phyloP scores from a whole-genome alignment of 2,797 vertebrate genomes.

The Cossypha niveicapilla region DNA sequence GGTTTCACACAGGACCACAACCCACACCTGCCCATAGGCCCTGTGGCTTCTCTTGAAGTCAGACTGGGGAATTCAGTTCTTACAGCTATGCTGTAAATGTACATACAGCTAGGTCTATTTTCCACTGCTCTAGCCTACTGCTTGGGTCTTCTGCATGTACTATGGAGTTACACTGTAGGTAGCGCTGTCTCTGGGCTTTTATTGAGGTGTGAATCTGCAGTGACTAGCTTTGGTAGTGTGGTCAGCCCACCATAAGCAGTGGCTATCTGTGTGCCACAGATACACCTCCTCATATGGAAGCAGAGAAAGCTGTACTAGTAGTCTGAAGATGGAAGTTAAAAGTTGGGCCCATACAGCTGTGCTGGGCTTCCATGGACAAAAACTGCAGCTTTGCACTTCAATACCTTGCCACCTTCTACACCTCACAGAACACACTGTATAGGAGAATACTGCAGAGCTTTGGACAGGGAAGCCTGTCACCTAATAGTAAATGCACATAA shows the following conservation, averaged over 20 bases:
- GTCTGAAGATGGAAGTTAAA: not conserved
- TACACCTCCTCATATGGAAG: accelerated
- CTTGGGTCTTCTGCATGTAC: accelerated
- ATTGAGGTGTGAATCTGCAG: not conserved
- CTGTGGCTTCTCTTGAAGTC: not conserved
- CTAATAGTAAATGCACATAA: accelerated
- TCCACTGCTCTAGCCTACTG: not conserved
- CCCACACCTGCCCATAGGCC: accelerated
- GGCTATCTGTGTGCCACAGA: too few species aligned
- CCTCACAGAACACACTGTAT: not conserved
- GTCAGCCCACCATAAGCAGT: too few species aligned
- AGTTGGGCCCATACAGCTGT: accelerated
- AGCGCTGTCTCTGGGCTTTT: accelerated
- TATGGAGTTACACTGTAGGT: accelerated
- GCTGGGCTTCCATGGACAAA: not conserved
- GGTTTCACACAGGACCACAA: not conserved
- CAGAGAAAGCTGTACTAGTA: not conserved
- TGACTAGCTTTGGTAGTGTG: not conserved
- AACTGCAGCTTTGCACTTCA: accelerated
- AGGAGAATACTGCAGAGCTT: not conserved
- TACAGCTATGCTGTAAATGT: not conserved
- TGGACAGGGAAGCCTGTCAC: accelerated
- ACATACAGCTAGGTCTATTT: accelerated
- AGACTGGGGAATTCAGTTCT: accelerated
- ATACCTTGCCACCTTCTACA: accelerated